phyloP scores from a whole-genome alignment of 2,797 vertebrate species.

The Pogonophryne albipinna region DNA sequence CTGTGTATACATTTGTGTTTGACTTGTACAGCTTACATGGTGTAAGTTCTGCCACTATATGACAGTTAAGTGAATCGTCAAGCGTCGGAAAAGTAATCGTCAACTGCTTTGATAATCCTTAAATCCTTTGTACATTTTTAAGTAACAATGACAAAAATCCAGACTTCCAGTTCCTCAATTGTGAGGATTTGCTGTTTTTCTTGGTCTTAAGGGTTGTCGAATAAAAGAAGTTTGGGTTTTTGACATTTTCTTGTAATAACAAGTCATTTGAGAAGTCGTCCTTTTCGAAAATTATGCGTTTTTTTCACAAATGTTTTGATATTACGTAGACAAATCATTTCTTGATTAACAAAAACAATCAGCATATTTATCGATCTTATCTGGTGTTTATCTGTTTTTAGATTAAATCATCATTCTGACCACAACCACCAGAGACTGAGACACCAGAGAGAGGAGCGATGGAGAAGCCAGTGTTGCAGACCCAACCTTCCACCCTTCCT shows the following conservation, averaged over 20 bases:
- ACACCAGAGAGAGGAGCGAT: slow-evolving; percentile 63
- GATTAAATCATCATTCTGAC: slow-evolving; percentile 72
- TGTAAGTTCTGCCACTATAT: not conserved
- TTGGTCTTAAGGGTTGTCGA: not conserved
- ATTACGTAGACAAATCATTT: not conserved
- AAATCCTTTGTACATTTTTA: not conserved
- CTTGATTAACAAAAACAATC: not conserved
- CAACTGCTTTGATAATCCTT: not conserved
- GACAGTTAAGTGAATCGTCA: not conserved
- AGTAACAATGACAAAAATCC: not conserved
- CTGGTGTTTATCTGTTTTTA: slow-evolving; percentile 50
- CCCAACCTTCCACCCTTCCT: slow-evolving; percentile 86
- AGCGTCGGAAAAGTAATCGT: not conserved
- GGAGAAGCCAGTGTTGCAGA: slow-evolving; percentile 85
- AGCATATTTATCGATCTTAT: not conserved
- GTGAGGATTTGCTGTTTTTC: not conserved
- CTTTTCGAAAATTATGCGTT: not conserved
- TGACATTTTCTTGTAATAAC: not conserved
- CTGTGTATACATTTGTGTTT: not conserved
- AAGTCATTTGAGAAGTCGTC: not conserved
- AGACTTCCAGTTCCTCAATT: not conserved
- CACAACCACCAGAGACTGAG: slow-evolving; percentile 13
- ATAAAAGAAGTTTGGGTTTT: not conserved
- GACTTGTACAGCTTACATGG: not conserved
- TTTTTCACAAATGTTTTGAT: not conserved